Conservation (phyloP, 2,113 vertebrate species). For the Thamnaconus septentrionalis region DNA sequence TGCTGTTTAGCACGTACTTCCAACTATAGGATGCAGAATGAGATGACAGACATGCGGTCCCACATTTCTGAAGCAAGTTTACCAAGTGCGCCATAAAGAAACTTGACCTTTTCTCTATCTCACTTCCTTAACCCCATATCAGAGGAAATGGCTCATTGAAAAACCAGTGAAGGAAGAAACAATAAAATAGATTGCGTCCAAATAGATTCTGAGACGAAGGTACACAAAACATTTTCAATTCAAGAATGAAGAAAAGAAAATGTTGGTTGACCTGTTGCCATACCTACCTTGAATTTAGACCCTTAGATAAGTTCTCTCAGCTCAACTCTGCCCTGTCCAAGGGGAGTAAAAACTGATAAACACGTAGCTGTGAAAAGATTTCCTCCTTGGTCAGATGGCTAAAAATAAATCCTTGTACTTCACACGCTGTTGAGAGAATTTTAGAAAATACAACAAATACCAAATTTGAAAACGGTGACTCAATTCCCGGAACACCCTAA, state of each 20-base stretch:
- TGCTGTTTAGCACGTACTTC: slow-evolving; percentile 34
- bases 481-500: slow-evolving; percentile 39
- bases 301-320: too few species aligned
- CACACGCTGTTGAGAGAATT: slow-evolving; percentile 35
- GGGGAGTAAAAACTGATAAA: not conserved
- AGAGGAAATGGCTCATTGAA: slow-evolving; percentile 49
- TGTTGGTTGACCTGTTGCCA: too few species aligned
- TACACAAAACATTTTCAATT: too few species aligned
- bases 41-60: slow-evolving; percentile 16
- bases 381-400: slow-evolving; percentile 1
- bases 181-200: not conserved
- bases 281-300: too few species aligned
- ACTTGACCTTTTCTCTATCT: slow-evolving; percentile 17
- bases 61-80: slow-evolving; percentile 23
- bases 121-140: slow-evolving; percentile 43
- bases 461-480: slow-evolving; percentile 11
- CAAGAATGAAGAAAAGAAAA: too few species aligned
- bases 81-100: not conserved
- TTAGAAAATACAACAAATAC: slow-evolving; percentile 41
- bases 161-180: slow-evolving; percentile 2
- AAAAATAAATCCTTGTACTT: not conserved
- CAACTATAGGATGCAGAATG: slow-evolving; percentile 14
- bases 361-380: slow-evolving; percentile 9
- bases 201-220: too few species aligned
- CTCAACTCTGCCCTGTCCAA: too few species aligned